These are phyloP conservation scores for Sitta europaea DNA, from an alignment of 2,113 vertebrate species.

Conservation along the genomic window DNA sequence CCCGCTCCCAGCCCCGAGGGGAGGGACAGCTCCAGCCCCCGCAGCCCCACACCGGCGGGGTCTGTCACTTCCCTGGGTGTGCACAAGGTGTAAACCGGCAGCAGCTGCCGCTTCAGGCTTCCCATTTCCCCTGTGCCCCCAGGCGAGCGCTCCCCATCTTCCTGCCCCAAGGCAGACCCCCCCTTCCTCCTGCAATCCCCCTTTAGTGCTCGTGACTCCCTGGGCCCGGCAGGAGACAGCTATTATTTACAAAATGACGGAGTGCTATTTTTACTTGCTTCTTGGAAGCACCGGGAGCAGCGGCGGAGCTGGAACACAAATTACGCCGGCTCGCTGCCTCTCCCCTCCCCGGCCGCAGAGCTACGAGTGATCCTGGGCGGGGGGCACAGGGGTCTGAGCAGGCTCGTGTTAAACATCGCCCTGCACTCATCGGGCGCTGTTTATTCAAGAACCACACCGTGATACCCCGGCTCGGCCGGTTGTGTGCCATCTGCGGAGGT, in stretches of 20 bases:
- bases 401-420: neutral
- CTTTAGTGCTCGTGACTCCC: neutral
- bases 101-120: neutral
- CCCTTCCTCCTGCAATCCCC: neutral
- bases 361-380: neutral
- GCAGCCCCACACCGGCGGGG: neutral
- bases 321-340: neutral
- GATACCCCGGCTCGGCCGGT: neutral
- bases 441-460: neutral
- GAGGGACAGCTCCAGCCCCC: neutral
- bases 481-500: neutral
- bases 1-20: fast-evolving
- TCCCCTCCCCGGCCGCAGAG: neutral
- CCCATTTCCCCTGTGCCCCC: neutral
- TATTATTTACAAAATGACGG: conserved; percentile 58
- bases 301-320: conserved; percentile 26
- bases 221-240: neutral
- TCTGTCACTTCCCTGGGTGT: fast-evolving
- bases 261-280: conserved; percentile 62
- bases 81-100: neutral
- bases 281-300: conserved; percentile 39
- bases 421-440: neutral
- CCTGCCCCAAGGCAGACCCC: neutral
- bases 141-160: neutral
- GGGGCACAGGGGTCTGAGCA: neutral